Percentiles rank a stretch among this genome's conserved stretches.
Evolutionary conservation across 2,113 vertebrate species (phyloP).

Genomic region (Nerophis ophidion): DNA sequence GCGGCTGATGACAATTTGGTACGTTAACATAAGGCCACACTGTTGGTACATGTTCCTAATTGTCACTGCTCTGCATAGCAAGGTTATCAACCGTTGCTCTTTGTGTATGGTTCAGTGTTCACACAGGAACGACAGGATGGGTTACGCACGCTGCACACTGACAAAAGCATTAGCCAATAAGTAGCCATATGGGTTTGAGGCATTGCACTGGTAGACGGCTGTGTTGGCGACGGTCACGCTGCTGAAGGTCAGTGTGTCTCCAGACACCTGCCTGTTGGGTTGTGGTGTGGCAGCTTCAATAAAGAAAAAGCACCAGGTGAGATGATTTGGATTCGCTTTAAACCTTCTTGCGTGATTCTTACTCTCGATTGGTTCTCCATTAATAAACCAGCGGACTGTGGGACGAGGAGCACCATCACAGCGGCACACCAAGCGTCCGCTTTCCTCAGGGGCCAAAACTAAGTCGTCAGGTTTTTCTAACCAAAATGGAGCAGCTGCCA

Average conservation of each 20-base stretch:
- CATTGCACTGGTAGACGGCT: conserved; percentile 95
- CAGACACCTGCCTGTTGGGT: conserved; percentile 83
- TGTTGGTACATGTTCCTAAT: no score
- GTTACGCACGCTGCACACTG: conserved; percentile 83
- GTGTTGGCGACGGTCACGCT: conserved; percentile 83
- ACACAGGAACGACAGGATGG: background rate
- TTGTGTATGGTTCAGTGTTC: background rate
- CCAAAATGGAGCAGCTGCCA: conserved; percentile 90
- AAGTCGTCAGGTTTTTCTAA: conserved; percentile 85
- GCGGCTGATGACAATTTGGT: no score
- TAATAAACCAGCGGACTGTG: conserved; percentile 86
- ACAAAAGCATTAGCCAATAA: conserved; percentile 92
- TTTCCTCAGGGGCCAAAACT: conserved; percentile 88
- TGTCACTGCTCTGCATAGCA: no score
- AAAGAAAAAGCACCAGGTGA: background rate
- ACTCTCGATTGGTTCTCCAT: conserved; percentile 89
- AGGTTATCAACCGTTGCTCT: no score
- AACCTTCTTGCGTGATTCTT: conserved; percentile 2
- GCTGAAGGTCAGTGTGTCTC: conserved; percentile 83
- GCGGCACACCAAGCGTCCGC: conserved; percentile 82
- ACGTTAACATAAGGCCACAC: no score
- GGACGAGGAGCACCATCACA: conserved; percentile 90
- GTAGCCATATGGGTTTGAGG: conserved; percentile 91
- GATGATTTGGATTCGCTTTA: background rate
- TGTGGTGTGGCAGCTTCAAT: conserved; percentile 73